Percentiles rank a stretch among this genome's conserved stretches.
Evolutionary conservation across 1,140 invertebrate species (phyloP).

Genomic region (Neodiprion fabricii): DNA sequence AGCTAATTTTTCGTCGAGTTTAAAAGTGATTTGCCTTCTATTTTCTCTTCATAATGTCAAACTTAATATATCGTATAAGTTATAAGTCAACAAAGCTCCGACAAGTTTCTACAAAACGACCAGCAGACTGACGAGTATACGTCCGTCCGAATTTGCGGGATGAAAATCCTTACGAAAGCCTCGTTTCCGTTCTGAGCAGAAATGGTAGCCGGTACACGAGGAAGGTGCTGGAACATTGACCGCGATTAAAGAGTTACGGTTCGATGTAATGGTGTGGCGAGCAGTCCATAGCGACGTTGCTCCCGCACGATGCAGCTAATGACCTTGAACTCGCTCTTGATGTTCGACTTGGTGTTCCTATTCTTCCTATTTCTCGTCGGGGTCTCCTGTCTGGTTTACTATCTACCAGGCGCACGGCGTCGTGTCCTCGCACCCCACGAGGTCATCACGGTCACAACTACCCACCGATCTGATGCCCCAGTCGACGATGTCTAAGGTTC

Average conservation of each 20-base stretch:
- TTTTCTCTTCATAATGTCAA: no score
- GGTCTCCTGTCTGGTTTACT: constrained; percentile 81
- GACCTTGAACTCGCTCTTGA: constrained; percentile 83
- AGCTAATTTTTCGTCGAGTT: no score
- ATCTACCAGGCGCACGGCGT: constrained; percentile 67
- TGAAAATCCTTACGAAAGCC: no score
- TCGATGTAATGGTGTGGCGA: constrained; percentile 6
- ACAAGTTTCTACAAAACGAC: no score
- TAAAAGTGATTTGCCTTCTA: no score
- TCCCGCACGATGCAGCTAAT: constrained; percentile 73
- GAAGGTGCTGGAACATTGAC: no score
- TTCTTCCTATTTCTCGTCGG: constrained; percentile 84
- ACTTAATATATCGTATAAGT: no score
- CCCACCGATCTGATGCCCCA: constrained; percentile 46
- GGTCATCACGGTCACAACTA: constrained; percentile 51
- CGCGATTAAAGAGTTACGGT: neutral
- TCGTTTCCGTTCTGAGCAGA: neutral
- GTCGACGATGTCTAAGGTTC: constrained; percentile 61
- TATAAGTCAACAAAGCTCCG: no score
- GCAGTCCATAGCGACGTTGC: constrained; percentile 35
- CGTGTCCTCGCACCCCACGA: constrained; percentile 51
- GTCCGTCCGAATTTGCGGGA: no score
- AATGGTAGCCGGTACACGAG: neutral
- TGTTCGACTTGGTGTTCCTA: constrained; percentile 86
- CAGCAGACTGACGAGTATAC: no score